Evolutionary conservation across 2,797 vertebrate species (phyloP).

Genomic region (Rousettus madagascariensis): DNA sequence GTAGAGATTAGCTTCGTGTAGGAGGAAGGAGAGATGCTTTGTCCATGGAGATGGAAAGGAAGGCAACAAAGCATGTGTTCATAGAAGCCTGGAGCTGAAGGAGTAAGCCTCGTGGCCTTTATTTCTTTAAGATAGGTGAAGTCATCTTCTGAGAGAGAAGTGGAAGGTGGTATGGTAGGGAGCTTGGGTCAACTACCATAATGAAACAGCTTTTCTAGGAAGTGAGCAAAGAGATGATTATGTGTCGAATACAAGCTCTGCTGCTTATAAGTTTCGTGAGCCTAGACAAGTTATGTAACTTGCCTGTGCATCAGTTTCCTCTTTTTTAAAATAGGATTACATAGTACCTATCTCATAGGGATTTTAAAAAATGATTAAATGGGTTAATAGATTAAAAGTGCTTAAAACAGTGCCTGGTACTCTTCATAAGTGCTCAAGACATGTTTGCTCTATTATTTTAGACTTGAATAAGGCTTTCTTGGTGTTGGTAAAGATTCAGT

Average conservation of each 20-base stretch:
- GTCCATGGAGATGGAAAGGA: background rate
- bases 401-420: background rate
- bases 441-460: background rate
- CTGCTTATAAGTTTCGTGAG: background rate
- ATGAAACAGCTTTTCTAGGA: background rate
- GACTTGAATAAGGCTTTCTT: background rate
- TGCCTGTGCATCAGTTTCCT: background rate
- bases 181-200: background rate
- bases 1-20: background rate
- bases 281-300: background rate
- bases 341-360: background rate
- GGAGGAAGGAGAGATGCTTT: background rate
- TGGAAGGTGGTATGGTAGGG: background rate
- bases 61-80: background rate
- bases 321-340: background rate
- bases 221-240: background rate
- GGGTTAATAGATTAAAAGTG: background rate
- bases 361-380: conserved; percentile 6
- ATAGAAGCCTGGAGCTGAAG: background rate
- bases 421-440: background rate
- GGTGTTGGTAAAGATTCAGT: background rate
- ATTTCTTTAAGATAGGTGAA: background rate
- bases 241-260: background rate
- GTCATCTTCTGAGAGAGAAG: background rate
- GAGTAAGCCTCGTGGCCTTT: background rate